Evolutionary conservation across 2,113 vertebrate genomes (phyloP).

Genomic region (Sardina pilchardus): DNA sequence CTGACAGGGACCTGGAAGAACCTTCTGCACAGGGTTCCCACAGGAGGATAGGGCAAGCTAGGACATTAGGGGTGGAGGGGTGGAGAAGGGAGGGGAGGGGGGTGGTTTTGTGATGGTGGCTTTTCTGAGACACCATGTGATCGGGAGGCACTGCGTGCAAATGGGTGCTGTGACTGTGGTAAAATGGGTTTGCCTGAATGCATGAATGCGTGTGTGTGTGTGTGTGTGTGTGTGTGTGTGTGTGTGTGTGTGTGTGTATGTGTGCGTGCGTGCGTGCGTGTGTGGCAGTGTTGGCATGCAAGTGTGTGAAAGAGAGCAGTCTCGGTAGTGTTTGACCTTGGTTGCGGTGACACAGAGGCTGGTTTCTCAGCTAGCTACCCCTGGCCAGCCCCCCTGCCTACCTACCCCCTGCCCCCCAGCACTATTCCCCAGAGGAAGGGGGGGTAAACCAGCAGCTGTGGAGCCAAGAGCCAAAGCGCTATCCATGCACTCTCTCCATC

Average conservation of each 20-base stretch:
- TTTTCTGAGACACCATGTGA: not conserved
- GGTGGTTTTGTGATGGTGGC: not conserved
- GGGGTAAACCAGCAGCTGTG: conserved; percentile 2
- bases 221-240: not conserved
- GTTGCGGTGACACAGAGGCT: not conserved
- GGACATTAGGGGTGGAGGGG: not conserved
- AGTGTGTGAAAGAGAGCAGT: not conserved
- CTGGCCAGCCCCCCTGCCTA: not conserved
- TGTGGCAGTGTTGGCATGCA: not conserved
- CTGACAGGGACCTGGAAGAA: not conserved
- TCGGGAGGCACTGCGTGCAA: not conserved
- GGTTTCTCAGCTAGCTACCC: not conserved
- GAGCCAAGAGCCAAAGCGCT: not conserved
- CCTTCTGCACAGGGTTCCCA: not conserved
- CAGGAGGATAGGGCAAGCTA: not conserved
- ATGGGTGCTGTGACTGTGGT: not conserved
- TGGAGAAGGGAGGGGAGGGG: too few relatives aligned
- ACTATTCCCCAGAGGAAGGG: not conserved
- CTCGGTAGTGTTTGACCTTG: not conserved
- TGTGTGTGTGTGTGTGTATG: not conserved
- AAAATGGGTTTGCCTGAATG: not conserved
- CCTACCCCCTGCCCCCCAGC: not conserved
- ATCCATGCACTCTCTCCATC: not conserved
- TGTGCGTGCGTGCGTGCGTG: not conserved
- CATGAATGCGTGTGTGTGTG: not conserved